Conservation (phyloP, 2,797 vertebrate species). For the Orestias chungarensis region DNA sequence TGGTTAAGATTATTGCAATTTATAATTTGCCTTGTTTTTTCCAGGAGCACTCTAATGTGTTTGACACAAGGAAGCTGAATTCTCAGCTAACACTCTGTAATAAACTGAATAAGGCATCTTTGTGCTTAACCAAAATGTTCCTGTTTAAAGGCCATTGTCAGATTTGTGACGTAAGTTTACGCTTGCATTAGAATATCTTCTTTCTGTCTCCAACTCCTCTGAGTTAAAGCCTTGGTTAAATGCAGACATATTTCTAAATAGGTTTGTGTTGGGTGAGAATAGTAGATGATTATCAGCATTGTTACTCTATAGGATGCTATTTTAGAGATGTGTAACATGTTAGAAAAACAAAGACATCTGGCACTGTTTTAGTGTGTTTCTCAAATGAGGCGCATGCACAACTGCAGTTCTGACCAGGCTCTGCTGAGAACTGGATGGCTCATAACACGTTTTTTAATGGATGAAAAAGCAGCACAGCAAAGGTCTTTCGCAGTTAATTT, state of each 20-base stretch:
- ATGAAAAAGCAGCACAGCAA: neutral
- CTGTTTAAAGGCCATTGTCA: constrained; percentile 23
- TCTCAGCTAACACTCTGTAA: neutral
- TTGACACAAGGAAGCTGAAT: neutral
- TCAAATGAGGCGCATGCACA: constrained; percentile 12
- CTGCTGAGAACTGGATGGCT: neutral
- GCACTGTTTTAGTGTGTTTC: too few species aligned
- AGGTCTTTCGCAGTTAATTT: neutral
- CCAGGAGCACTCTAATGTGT: neutral
- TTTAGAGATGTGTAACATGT: constrained; percentile 15
- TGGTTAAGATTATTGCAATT: neutral
- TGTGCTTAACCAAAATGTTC: constrained; percentile 21
- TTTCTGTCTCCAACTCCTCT: constrained; percentile 15
- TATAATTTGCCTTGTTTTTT: neutral
- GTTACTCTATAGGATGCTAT: constrained; percentile 33
- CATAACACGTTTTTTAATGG: neutral
- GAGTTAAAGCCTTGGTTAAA: constrained; percentile 34
- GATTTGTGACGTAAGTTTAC: constrained; percentile 21
- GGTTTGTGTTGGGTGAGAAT: constrained; percentile 4
- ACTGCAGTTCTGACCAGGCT: neutral
- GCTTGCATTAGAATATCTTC: neutral
- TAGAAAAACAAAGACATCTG: constrained; percentile 19
- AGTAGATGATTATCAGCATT: constrained; percentile 37
- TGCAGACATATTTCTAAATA: neutral
- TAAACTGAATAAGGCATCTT: constrained; percentile 19